Evolutionary conservation across 2,888 invertebrate genomes (phyloP), one percentile per base, ranked within the genome.

Genomic region (Listrodromus nycthemerus): DNA sequence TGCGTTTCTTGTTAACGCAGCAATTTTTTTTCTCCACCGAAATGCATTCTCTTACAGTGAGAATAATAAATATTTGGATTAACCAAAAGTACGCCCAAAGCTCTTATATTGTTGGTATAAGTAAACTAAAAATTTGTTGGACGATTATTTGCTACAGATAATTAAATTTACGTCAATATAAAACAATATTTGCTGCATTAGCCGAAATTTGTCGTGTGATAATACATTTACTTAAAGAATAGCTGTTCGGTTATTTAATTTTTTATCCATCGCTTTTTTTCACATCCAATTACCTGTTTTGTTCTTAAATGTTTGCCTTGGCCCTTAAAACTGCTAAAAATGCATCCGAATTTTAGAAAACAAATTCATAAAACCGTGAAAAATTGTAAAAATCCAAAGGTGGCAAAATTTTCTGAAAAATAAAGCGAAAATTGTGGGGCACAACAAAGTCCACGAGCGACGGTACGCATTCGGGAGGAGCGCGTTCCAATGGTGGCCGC

Each of bases 401-500:
- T 21, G 1, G 10, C 1, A 4, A 65, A 45, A 16, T 1, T 7
- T 16, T 5, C 0, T 0, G 41, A 41, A 30, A 41, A 58, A 63
- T 45, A 3, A 3, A 7, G n/a, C n/a, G 45, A 75, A 67, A 80
- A 69, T 71, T 52, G 13, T 3, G 6, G 4, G 16, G 58, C 61
- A 30, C 6, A 45, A 10, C 5, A 50, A 30, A 37, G 13, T n/a
- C 21, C 10, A 6, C 19, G 61, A 67, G 37, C 8, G 27, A 24
- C 13, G 27, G 33, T 6, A 58, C 16, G 41, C 75, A 24, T 27
- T 45, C 66, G 21, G 45, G 30, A 73, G 80, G 71, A 61, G 73
- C 73, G 86, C 87, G 87, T 83, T 84, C 74, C 83, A 86, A 87
- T 87, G 87, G 87, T 85, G 85, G 81, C 70, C 75, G 41, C 63